Evolutionary conservation across 2,888 invertebrate genomes (phyloP), one percentile per base, ranked within the genome.

Genomic region (Eilema griseolum): DNA sequence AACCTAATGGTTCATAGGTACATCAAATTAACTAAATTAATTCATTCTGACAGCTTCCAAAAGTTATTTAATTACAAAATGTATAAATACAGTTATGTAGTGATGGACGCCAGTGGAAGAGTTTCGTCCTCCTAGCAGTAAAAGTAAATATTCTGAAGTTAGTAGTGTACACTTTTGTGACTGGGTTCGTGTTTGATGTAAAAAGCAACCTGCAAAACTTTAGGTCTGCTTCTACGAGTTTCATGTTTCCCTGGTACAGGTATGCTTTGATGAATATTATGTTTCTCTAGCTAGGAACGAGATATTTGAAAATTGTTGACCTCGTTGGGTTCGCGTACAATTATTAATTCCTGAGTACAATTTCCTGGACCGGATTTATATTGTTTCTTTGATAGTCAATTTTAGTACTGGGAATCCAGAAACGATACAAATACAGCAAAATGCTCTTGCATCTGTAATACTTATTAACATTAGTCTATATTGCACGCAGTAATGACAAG

Each of bases 31-130:
- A 31, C 20, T 52, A 67, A 56, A 61, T 31, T 61, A 67, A 73
- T 37, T 59, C 67, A 69, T 68, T 73, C 71, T 59, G 41, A 63
- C 37, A 62, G 16, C 61, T 69, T 71, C 61, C 12, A 57, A 63
- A 61, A n/a, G 67, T 37, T 64, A 67, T 80, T 77, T 74, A 72
- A 77, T 77, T 74, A 71, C 64, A 73, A 66, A 67, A 57, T 52
- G 71, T 69, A 59, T 70, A 75, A 71, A 74, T 10, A 69, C 70
- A 71, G 61, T 71, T 59, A 33, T 66, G 66, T 69, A 69, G 71
- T 73, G n/a, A n/a, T n/a, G n/a, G n/a, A n/a, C 73, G 71, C 65
- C 77, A 33, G 59, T n/a, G 72, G 72, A 66, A 75, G 70, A 56
- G 52, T 52, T 61, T 37, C 70, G 62, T 62, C 66, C 63, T 37